Base-by-base conservation (phyloP, 1,140 invertebrate species). In the Leptinotarsa texana region DNA sequence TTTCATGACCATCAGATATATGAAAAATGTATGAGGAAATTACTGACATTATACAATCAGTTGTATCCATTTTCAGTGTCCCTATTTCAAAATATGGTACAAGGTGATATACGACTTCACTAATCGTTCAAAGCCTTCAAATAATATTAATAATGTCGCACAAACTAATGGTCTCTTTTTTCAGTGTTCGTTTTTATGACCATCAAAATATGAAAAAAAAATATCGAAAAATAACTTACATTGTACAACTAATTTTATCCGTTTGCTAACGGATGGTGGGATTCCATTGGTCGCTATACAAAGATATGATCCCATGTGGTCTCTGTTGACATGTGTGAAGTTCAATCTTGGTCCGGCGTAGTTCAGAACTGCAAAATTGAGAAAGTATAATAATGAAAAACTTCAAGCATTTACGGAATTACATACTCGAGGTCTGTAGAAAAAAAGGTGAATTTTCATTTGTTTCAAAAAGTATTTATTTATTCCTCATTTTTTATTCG, bases 241-340 rank as follows among this genome's bases (percentile, higher is more conserved):
- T 82, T 96, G 94, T 63, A 96, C 93, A 79, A 94, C 92, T 75
- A 96, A 89, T 86, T 92, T 93, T 79, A 96, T 93, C 81, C 95
- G 88, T 86, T 96, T 96, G 87, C 93, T 95, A 80, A 96, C 93
- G 5, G 93, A 92, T 18, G 95, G 95, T 48, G 94, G 94, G 2
- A 96, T 92, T 17, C 93, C 93, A 82, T 95, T 95, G 42, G 89
- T 89, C 33, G 94, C 94, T 77, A 96, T 96, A 86, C 95, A 96
- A 22, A 96, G 87, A 85, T 96, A 96, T 21, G 94, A 91, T 61
- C 94, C 95, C 95, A 97, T 97, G 82, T 97, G 94, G 27, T 95
- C 87, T 63, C 95, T 89, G 80, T 93, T 95, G 57, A 96, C 94
- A 87, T 93, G 92, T 33, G 90, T 90, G 77, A 97, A 91, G 80